Conservation (phyloP, 2,888 invertebrate species). For the Phasia obesa region DNA sequence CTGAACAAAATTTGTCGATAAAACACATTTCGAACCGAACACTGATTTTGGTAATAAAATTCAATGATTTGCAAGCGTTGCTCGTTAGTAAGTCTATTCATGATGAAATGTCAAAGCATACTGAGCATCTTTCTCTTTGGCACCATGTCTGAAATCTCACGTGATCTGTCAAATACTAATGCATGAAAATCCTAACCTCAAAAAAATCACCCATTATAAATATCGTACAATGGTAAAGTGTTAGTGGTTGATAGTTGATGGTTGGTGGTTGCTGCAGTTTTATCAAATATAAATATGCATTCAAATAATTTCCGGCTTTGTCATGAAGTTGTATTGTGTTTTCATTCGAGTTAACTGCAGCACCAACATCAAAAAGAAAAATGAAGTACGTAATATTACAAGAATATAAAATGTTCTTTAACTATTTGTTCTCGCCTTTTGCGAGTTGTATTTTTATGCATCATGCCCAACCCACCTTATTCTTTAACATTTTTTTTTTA, state of each 20-base stretch:
- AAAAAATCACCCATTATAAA: too few species aligned
- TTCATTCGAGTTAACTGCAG: conserved; percentile 39
- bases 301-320: conserved; percentile 64
- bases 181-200: too few species aligned
- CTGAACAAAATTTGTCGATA: too few species aligned
- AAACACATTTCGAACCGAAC: too few species aligned
- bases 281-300: conserved; percentile 62
- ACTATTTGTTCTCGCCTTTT: conserved; percentile 67
- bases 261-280: conserved; percentile 45
- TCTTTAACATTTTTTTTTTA: conserved; percentile 15
- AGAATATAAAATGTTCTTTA: conserved; percentile 52
- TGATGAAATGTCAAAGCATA: too few species aligned
- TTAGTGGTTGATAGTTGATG: not conserved
- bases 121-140: too few species aligned
- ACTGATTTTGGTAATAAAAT: too few species aligned
- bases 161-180: too few species aligned
- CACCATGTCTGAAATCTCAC: too few species aligned
- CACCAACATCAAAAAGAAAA: conserved; percentile 8
- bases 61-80: too few species aligned
- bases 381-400: conserved; percentile 38
- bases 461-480: conserved; percentile 66
- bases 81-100: too few species aligned
- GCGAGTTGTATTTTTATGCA: conserved; percentile 24
- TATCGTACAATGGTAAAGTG: not conserved
- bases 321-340: conserved; percentile 55